These are phyloP conservation scores for Sebastes flavidus DNA, from an alignment of 2,797 vertebrate genomes.

Conservation along the genomic window DNA sequence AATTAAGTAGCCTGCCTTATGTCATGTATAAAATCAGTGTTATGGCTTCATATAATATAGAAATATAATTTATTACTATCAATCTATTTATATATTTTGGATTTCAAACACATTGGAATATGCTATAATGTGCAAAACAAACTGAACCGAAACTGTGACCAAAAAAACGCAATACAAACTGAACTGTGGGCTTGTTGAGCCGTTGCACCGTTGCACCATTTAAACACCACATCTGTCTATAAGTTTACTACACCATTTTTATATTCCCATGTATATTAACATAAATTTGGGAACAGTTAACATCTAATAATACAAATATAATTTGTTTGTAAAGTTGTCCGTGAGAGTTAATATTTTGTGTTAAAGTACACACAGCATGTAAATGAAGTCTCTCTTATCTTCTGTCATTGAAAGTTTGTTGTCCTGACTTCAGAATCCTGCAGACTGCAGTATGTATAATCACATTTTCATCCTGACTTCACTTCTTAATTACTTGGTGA, in stretches of 20 bases:
- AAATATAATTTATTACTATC: no score
- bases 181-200: no score
- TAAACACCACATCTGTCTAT: background rate
- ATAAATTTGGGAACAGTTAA: background rate
- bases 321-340: background rate
- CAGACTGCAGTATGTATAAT: slow-evolving; percentile 69
- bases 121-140: no score
- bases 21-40: no score
- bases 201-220: background rate
- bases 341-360: background rate
- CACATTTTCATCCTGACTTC: slow-evolving; percentile 70
- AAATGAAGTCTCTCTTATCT: background rate
- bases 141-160: no score
- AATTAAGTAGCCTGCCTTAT: no score
- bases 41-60: no score
- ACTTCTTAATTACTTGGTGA: slow-evolving; percentile 73
- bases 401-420: slow-evolving; percentile 34
- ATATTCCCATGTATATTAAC: background rate
- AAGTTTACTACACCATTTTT: background rate
- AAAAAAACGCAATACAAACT: no score
- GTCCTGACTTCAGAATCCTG: slow-evolving; percentile 46
- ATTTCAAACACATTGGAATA: no score
- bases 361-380: background rate
- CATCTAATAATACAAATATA: background rate
- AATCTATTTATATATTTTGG: no score